Base-by-base conservation (phyloP, 2,888 invertebrate genomes). In the Phyllotreta cruciferae region DNA sequence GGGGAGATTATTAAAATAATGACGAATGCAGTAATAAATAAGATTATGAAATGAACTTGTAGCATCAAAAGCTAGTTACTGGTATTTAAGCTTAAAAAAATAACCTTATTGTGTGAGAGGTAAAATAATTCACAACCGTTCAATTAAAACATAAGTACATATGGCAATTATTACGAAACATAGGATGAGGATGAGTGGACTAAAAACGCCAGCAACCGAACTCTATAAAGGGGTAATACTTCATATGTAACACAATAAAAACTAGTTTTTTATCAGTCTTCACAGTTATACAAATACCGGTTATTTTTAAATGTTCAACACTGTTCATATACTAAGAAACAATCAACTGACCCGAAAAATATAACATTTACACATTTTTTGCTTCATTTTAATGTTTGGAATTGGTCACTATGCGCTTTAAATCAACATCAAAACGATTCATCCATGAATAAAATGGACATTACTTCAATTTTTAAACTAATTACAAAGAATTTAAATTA, bases 221-320 rank as follows among this genome's bases (percentile, higher is more conserved):
- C 76, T 78, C 77, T 78, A 78, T 72, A 69, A 73, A 24, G 24
- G 71, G 70, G 72, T 78, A 78, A 77, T 79, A 77, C 75, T 78
- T 79, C 73, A 73, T 78, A 77, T 76, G 75, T 76, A 78, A 80
- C 80, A 80, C 79, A 79, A 80, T 79, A 80, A 78, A 79, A 80
- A 78, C 78, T 79, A 79, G 75, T 77, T 73, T 14, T 37, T 49
- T 52, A 37, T 80, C 80, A 80, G 80, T 80, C 80, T 80, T 80
- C 77, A 79, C 78, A 79, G 77, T 80, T 78, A 79, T 80, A 80
- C 79, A 80, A 79, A 77, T 79, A 80, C 78, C 72, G 67, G 72
- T 74, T 73, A 73, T 72, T 75, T 70, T 24, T 47, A 71, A 77
- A 78, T 74, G 74, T 78, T 74, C 77, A 78, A 78, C 78, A 77